Evolutionary conservation across 64 coral and sea anemone species (phyloP).

Genomic region (Pocillopora damicornis): DNA sequence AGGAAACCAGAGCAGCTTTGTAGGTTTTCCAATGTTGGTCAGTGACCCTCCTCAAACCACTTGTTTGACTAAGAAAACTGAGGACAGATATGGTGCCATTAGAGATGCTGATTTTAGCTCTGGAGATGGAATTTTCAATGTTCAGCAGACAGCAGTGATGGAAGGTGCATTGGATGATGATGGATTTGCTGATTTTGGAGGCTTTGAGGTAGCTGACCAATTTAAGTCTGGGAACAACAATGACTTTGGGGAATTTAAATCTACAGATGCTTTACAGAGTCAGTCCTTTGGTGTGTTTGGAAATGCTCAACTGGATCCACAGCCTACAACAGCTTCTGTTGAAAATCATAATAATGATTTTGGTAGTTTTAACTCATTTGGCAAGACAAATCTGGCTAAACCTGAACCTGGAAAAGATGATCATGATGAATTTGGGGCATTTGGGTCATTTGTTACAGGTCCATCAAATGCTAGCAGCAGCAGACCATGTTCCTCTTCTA

Average conservation of each 20-base stretch:
- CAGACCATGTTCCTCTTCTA: slow-evolving; percentile 2
- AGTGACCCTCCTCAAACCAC: neutral
- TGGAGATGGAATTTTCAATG: neutral
- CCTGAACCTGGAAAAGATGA: neutral
- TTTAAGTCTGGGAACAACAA: neutral
- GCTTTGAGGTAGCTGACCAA: slow-evolving; percentile 18
- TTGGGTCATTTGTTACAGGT: slow-evolving; percentile 25
- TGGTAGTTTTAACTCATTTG: slow-evolving; percentile 20
- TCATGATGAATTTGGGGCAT: neutral
- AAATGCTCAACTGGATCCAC: neutral
- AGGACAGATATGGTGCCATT: slow-evolving; percentile 20
- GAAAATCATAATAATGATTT: slow-evolving; percentile 19
- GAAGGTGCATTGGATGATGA: neutral
- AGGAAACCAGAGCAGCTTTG: neutral
- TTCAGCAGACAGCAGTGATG: neutral
- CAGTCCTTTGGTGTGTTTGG: slow-evolving; percentile 1
- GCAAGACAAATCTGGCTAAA: neutral
- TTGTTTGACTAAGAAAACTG: neutral
- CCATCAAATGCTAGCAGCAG: neutral
- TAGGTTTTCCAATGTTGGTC: slow-evolving; percentile 8
- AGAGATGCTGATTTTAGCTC: slow-evolving; percentile 14
- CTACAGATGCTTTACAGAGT: slow-evolving; percentile 9
- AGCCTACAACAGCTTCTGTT: neutral
- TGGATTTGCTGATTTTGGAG: slow-evolving; percentile 35
- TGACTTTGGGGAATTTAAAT: slow-evolving; percentile 33